Percentiles rank a stretch among this genome's conserved stretches.
Evolutionary conservation across 1,140 invertebrate genomes (phyloP).

Genomic region (Drosophila grimshawi): DNA sequence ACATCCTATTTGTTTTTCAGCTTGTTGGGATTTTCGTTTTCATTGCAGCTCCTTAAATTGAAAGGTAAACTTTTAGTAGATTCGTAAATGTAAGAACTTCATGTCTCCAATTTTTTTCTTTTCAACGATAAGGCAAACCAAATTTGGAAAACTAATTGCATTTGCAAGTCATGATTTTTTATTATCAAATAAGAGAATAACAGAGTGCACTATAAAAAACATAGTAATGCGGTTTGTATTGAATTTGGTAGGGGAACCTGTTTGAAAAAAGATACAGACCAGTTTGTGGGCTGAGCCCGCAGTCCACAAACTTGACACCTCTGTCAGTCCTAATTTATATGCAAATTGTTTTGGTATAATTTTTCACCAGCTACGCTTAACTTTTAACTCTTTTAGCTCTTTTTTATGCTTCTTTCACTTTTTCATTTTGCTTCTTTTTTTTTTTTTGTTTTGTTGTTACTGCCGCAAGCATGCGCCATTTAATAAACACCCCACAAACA

Average conservation of each 20-base stretch:
- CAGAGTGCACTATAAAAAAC: neutral
- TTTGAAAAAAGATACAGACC: neutral
- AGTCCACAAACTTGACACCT: constrained; percentile 42
- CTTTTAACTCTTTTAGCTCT: constrained; percentile 66
- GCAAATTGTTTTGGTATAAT: constrained; percentile 77
- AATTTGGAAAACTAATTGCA: neutral
- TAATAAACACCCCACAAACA: constrained; percentile 63
- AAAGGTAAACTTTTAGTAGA: neutral
- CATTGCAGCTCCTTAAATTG: constrained; percentile 16
- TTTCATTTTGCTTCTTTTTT: constrained; percentile 13
- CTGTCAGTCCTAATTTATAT: constrained; percentile 76
- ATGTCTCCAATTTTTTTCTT: too few species aligned
- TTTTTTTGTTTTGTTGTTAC: constrained; percentile 13
- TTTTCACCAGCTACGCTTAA: constrained; percentile 53
- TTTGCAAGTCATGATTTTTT: neutral
- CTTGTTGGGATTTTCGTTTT: constrained; percentile 7
- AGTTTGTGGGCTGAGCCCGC: constrained; percentile 7
- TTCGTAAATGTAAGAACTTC: too few species aligned
- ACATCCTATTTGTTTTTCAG: constrained; percentile 15
- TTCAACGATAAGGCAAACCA: neutral
- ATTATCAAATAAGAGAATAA: neutral
- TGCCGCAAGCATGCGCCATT: constrained; percentile 70
- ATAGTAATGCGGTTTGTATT: constrained; percentile 1
- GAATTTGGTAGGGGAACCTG: constrained; percentile 9
- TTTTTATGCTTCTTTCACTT: constrained; percentile 9